Base-by-base conservation (phyloP, 1,140 invertebrate species). In the Drosophila insularis region DNA sequence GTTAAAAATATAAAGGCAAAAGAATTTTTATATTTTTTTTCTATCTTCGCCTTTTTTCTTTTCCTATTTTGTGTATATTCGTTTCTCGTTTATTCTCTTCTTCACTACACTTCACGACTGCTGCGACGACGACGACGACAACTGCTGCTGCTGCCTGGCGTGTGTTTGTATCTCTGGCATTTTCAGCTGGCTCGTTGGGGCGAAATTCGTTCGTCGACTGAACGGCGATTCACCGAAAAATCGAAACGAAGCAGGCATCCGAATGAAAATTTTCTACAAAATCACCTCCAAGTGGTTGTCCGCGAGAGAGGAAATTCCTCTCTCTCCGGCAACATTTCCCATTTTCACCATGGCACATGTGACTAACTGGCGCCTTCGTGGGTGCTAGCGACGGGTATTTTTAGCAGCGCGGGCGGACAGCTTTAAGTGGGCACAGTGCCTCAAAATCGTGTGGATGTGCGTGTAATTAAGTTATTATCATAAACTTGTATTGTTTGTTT, bases 181-280 rank as follows among this genome's bases (percentile, higher is more conserved):
- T 77, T 73, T 71, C 64, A 77, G 70, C 66, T 74, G 58, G 69
- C 78, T 87, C 82, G 82, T 72, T 87, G 82, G 80, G 82, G 82
- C 84, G 67, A 86, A 86, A 76, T 72, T 78, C 73, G 81, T 68
- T 67, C 65, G 78, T 66, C 79, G 82, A 86, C 82, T 86, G 82
- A 76, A 66, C 65, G 61, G 58, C 71, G n/a, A 40, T 23, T 23
- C 68, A 27, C 56, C 64, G 56, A 68, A 60, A 71, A 46, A 31
- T 27, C 60, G 60, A 46, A 23, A 17, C 60, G 69, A 71, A 14
- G 17, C 40, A 46, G 17, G 8, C 7, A 46, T 27, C 64, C 64
- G 73, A 68, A 46, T 19, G 23, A 39, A 54, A 40, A 31, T 78
- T 85, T 85, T 68, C 73, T 39, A 80, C 67, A 78, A 63, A 67